Base-by-base conservation (phyloP, 2,888 invertebrate species). In the Apotomis turbidana region DNA sequence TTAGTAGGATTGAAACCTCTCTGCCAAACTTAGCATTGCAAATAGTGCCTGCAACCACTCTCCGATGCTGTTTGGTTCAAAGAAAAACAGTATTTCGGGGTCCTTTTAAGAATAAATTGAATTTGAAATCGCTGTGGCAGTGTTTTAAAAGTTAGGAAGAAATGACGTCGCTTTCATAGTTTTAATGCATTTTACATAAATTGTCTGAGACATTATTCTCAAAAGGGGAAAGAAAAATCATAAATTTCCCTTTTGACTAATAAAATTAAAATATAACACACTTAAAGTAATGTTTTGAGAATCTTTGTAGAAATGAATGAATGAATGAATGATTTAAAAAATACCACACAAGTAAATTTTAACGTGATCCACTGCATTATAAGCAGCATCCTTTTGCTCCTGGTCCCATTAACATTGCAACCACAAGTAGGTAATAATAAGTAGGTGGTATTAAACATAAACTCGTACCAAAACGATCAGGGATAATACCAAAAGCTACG, bases 1-100 rank as follows among this genome's bases (percentile, higher is more conserved):
- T 92, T 92, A 91, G 90, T 85, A 83, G 85, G 87, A 91, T 92
- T 91, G 89, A 85, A 91, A 90, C 87, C 90, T 90, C 90, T 89
- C 87, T 87, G 84, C 82, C 83, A 81, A 85, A 88, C 86, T 91
- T 88, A 85, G 91, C 91, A 92, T 91, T 91, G 91, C 89, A 91
- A 92, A 89, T 87, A 87, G 87, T 87, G 83, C 80, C 81, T 86
- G 87, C 86, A 85, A 80, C 84, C 86, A 83, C 86, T 88, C 86
- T 81, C 81, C 75, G 80, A 85, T 87, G 86, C 85, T 80, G 85
- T 89, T 88, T 89, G 88, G 84, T 87, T 87, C 85, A 84, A 86
- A 87, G 85, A 84, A 87, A 84, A 80, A 85, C 79, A 83, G 83
- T 51, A 80, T 83, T 79, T 79, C 77, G 82, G 77, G 76, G 74